These are phyloP conservation scores for Oryzias dopingdopingensis DNA, from an alignment of 2,797 vertebrate genomes.

Conservation along the genomic window DNA sequence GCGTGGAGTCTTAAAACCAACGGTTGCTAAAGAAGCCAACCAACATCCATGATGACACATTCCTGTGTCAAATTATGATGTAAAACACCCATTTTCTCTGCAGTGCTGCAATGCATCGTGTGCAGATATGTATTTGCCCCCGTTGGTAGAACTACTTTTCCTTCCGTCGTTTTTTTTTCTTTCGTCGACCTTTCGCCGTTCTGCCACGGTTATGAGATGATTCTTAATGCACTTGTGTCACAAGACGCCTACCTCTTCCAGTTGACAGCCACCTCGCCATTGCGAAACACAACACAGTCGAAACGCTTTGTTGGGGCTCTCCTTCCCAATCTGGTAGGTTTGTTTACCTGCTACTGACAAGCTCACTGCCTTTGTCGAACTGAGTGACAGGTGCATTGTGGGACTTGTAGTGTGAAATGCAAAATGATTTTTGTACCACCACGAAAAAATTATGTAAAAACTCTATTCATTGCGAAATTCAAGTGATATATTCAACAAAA, in stretches of 20 bases:
- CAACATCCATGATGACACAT: constrained; percentile 60
- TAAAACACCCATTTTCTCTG: constrained; percentile 59
- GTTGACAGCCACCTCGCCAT: constrained; percentile 46
- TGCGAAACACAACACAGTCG: constrained; percentile 37
- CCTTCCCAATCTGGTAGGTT: constrained; percentile 59
- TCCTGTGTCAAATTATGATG: constrained; percentile 49
- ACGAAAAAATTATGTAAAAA: background rate
- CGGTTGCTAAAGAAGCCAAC: constrained; percentile 64
- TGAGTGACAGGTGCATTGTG: constrained; percentile 53
- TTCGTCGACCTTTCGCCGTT: constrained; percentile 15
- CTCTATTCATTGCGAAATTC: background rate
- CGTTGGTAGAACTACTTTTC: too few species aligned
- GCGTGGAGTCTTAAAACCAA: constrained; percentile 24
- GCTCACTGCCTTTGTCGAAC: constrained; percentile 35
- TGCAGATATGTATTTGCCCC: constrained; percentile 38
- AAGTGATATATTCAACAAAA: rapidly evolving
- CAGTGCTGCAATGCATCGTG: constrained; percentile 74
- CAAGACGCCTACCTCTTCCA: constrained; percentile 11
- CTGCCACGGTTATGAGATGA: background rate
- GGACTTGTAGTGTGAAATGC: constrained; percentile 64
- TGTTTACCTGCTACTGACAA: constrained; percentile 79
- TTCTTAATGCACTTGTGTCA: constrained; percentile 13
- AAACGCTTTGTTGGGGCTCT: constrained; percentile 57
- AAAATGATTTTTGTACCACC: background rate
- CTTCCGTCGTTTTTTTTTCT: constrained; percentile 1